Conservation (phyloP, 2,888 invertebrate genomes). For the Myathropa florea region DNA sequence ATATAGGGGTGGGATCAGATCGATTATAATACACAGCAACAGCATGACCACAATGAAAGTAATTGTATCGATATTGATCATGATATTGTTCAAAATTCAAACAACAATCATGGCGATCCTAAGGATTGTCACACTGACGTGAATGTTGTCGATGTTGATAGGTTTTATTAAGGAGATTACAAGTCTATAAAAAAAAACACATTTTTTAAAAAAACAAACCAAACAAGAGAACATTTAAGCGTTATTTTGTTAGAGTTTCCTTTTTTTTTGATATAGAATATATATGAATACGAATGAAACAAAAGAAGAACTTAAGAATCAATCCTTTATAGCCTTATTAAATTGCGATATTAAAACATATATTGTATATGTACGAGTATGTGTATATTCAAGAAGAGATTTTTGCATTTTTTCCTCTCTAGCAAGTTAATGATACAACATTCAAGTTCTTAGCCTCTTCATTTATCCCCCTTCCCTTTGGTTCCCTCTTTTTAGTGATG, state of each 20-base stretch:
- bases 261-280: slow-evolving; percentile 36
- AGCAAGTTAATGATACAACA: slow-evolving; percentile 43
- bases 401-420: slow-evolving; percentile 64
- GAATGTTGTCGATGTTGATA: slow-evolving; percentile 78
- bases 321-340: slow-evolving; percentile 66
- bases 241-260: slow-evolving; percentile 26
- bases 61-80: slow-evolving; percentile 70
- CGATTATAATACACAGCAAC: slow-evolving; percentile 76
- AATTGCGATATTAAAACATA: slow-evolving; percentile 61
- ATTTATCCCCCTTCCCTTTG: background rate
- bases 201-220: slow-evolving; percentile 73
- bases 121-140: slow-evolving; percentile 76
- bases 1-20: slow-evolving; percentile 82
- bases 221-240: background rate
- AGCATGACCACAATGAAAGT: slow-evolving; percentile 63
- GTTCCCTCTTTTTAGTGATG: background rate
- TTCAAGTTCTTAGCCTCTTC: background rate
- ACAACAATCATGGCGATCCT: slow-evolving; percentile 68
- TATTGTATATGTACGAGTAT: slow-evolving; percentile 28
- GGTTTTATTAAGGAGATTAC: slow-evolving; percentile 80
- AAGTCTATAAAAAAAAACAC: background rate
- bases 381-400: slow-evolving; percentile 45
- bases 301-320: slow-evolving; percentile 19
- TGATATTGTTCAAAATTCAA: slow-evolving; percentile 71
- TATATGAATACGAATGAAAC: background rate